Conservation (phyloP, 2,113 vertebrate genomes). For the Cepphus grylle region DNA sequence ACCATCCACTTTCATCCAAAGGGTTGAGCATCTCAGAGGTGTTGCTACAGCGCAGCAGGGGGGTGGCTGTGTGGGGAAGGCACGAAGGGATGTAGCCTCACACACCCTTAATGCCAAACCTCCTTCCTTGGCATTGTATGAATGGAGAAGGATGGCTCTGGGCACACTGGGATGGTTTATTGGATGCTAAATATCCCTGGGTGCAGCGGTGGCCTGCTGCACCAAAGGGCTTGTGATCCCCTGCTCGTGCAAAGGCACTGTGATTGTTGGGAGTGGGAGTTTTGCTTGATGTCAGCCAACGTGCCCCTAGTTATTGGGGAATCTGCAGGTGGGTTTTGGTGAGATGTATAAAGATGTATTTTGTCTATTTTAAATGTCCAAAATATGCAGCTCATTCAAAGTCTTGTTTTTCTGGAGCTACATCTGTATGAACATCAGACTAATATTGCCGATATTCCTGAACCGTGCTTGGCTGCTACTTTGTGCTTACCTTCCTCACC, state of each 20-base stretch:
- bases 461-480: accelerated
- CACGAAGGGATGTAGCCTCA: neutral
- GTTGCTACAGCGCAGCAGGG: accelerated
- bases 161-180: neutral
- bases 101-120: neutral
- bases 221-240: too few species aligned
- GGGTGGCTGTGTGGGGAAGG: neutral
- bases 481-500: neutral
- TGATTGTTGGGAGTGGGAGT: neutral
- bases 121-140: neutral
- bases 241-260: neutral
- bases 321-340: neutral
- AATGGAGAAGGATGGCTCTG: neutral
- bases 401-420: neutral
- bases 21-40: neutral
- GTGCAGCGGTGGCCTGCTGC: neutral
- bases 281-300: neutral
- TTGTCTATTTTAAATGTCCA: neutral
- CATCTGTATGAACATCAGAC: neutral
- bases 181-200: neutral
- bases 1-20: neutral
- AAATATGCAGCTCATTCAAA: neutral
- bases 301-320: neutral
- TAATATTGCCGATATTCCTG: accelerated
- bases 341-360: neutral